Evolutionary conservation across 2,113 vertebrate species (phyloP).

Genomic region (Eptesicus fuscus): DNA sequence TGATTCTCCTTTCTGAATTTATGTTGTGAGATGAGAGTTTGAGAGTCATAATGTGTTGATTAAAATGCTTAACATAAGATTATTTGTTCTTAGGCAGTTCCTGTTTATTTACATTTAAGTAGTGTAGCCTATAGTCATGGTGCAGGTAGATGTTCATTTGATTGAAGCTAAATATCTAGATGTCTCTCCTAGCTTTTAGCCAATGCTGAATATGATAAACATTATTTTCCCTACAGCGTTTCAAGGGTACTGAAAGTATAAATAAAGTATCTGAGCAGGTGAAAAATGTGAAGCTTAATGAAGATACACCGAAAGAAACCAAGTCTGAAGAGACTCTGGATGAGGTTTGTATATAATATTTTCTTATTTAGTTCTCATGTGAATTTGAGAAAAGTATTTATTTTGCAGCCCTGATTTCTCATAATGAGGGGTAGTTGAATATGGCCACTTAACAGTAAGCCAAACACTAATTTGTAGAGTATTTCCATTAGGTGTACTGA

Average conservation of each 20-base stretch:
- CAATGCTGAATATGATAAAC: neutral
- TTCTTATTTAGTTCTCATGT: neutral
- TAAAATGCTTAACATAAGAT: neutral
- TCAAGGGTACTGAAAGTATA: constrained; percentile 90
- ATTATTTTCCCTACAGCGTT: constrained; percentile 82
- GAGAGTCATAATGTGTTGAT: neutral
- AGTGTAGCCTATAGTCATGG: neutral
- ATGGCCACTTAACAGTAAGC: neutral
- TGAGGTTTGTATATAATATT: constrained; percentile 84
- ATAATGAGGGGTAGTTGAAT: neutral
- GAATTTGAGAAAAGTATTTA: constrained; percentile 12
- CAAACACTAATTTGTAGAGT: neutral
- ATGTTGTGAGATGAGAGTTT: neutral
- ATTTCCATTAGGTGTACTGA: neutral
- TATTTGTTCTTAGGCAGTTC: neutral
- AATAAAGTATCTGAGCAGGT: constrained; percentile 85
- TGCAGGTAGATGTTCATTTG: constrained; percentile 27
- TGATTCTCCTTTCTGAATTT: constrained; percentile 8
- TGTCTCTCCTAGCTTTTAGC: neutral
- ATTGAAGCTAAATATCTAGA: neutral
- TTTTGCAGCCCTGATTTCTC: neutral
- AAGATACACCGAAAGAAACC: constrained; percentile 87
- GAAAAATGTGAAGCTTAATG: constrained; percentile 88
- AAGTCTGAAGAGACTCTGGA: constrained; percentile 85
- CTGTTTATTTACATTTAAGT: neutral